Percentiles rank a stretch among this genome's conserved stretches.
Evolutionary conservation across 1,140 invertebrate species (phyloP).

Genomic region (Brachionus angularis): DNA sequence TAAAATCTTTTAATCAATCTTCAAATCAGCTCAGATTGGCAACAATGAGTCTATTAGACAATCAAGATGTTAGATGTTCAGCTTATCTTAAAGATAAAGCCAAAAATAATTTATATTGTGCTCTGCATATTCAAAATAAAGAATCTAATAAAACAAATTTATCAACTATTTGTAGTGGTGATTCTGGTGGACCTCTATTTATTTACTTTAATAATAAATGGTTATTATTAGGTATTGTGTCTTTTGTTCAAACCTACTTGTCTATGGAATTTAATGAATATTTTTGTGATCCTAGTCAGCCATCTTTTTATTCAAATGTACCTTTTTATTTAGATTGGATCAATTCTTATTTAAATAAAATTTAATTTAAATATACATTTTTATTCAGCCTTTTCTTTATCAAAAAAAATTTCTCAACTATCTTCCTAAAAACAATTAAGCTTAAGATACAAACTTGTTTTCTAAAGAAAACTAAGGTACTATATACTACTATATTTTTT

Average conservation of each 20-base stretch:
- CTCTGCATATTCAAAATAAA: background rate
- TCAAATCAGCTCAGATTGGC: background rate
- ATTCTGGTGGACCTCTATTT: conserved; percentile 31
- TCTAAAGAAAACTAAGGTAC: too few species aligned
- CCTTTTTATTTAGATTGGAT: conserved; percentile 31
- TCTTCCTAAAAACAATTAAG: too few species aligned
- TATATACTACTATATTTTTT: too few species aligned
- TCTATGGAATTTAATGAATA: background rate
- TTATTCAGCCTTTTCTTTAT: background rate
- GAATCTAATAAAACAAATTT: background rate
- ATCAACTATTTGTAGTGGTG: conserved; percentile 33
- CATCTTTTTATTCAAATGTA: conserved; percentile 21
- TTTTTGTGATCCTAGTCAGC: background rate
- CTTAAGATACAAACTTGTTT: too few species aligned
- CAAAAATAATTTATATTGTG: background rate
- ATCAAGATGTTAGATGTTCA: background rate
- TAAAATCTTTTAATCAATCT: background rate
- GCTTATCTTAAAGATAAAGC: background rate
- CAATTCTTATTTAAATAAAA: too few species aligned
- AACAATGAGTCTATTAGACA: conserved; percentile 7
- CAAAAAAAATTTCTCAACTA: too few species aligned
- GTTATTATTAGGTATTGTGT: conserved; percentile 14
- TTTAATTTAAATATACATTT: too few species aligned
- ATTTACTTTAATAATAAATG: background rate
- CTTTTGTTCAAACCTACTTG: conserved; percentile 1